Conservation (phyloP, 1,140 invertebrate genomes). For the Ceratina japonica region DNA sequence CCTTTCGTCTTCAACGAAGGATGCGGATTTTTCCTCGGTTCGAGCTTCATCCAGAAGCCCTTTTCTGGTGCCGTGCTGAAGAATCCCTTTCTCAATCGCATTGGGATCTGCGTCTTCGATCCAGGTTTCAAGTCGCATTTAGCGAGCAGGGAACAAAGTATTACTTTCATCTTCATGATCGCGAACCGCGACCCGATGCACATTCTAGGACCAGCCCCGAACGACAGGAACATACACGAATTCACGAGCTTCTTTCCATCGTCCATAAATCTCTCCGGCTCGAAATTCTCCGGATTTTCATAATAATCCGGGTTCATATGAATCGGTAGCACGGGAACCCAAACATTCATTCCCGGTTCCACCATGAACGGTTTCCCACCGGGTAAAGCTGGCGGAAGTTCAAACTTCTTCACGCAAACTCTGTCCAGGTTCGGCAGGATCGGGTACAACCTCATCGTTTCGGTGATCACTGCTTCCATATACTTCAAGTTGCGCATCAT, state of each 20-base stretch:
- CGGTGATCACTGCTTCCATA: conserved; percentile 79
- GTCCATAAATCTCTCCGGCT: conserved; percentile 79
- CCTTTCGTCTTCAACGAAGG: not conserved
- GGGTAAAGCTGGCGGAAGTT: conserved; percentile 63
- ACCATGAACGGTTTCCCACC: conserved; percentile 61
- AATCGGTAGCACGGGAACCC: conserved; percentile 79
- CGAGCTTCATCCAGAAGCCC: conserved; percentile 45
- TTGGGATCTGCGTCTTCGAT: conserved; percentile 8
- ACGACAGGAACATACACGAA: conserved; percentile 18
- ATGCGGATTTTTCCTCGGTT: conserved; percentile 31
- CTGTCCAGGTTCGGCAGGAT: conserved; percentile 78
- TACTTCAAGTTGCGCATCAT: conserved; percentile 74
- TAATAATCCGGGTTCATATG: conserved; percentile 83
- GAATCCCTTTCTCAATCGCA: conserved; percentile 2
- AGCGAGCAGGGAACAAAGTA: conserved; percentile 37
- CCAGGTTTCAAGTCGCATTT: conserved; percentile 25
- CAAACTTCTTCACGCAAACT: conserved; percentile 79
- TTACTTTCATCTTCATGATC: conserved; percentile 32
- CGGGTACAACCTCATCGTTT: conserved; percentile 82
- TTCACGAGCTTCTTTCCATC: conserved; percentile 69
- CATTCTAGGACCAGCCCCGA: conserved; percentile 52
- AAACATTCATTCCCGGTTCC: conserved; percentile 73
- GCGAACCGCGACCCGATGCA: conserved; percentile 71
- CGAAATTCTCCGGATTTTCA: conserved; percentile 82
- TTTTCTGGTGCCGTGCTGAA: not conserved